Evolutionary conservation across 1,140 invertebrate genomes (phyloP), one percentile per base, ranked within the genome.

Genomic region (Colletes latitarsis): DNA sequence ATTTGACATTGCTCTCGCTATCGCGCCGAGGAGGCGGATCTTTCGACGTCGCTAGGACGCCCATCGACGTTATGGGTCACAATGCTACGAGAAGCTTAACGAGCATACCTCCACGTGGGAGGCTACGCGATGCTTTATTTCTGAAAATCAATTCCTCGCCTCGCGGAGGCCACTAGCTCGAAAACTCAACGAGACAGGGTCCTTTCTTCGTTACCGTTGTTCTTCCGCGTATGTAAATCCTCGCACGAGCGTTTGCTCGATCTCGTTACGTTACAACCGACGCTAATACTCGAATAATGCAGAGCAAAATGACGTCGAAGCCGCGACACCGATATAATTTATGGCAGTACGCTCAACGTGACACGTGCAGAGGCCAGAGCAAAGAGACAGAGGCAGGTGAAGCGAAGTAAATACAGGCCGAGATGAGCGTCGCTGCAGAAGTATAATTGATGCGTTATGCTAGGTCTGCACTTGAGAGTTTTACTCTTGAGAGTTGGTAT

Each of bases 121-220:
- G 67, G 52, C 67, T 19, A 8, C 14, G n/a, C 46, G 67, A 53
- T 55, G 41, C 67, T 43, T 55, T 55, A 30, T 12, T 30, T 14
- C 49, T 30, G 67, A 69, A 69, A 69, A 69, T 69, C 67, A 46
- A 69, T 69, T 39, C 67, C 41, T 17, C 67, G 52, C n/a, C 14
- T 69, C 21, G 10, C 49, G 15, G 19, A 69, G 52, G 21, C 21
- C 5, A 58, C 5, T 3, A 55, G 0, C 30, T 30, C 30, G 52
- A 55, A 49, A 17, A 6, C 19, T 9, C 8, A 46, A 30, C 41
- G 17, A 69, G 21, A 30, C 14, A 9, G 6, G 4, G 5, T 55
- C 6, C 14, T n/a, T 10, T 12, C 49, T 49, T 12, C 3, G 6
- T 9, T 21, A 58, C 57, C 1, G 5, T 58, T 9, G 30, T 57